Conservation (phyloP, 1,140 invertebrate species). For the Anthonomus grandis region DNA sequence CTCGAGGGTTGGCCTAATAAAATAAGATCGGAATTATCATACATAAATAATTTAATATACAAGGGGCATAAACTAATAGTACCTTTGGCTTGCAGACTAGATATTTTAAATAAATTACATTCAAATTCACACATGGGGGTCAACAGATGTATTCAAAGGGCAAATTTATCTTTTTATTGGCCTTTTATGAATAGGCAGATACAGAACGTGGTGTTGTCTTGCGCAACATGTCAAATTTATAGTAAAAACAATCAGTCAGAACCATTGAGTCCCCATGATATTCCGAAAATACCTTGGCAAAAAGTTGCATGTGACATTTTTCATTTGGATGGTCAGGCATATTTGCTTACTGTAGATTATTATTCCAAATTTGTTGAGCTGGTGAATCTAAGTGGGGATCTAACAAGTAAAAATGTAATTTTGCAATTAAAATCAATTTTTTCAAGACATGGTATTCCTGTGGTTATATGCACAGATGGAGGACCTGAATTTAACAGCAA, state of each 20-base stretch:
- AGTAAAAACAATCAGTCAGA: slow-evolving; percentile 17
- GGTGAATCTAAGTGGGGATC: slow-evolving; percentile 21
- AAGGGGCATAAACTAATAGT: neutral
- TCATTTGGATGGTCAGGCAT: slow-evolving; percentile 42
- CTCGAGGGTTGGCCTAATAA: too few species aligned
- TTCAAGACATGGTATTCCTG: too few species aligned
- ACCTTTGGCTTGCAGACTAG: slow-evolving; percentile 6
- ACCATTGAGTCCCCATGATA: slow-evolving; percentile 39
- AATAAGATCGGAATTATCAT: too few species aligned
- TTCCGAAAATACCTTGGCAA: slow-evolving; percentile 37
- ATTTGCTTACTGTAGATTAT: slow-evolving; percentile 34
- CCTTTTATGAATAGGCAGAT: slow-evolving; percentile 19
- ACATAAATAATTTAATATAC: too few species aligned
- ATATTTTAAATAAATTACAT: slow-evolving; percentile 28
- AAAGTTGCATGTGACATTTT: slow-evolving; percentile 43
- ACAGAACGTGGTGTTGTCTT: slow-evolving; percentile 1
- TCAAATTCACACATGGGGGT: slow-evolving; percentile 23
- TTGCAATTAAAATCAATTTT: slow-evolving; percentile 36
- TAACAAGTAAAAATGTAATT: slow-evolving; percentile 30
- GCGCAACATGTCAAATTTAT: neutral
- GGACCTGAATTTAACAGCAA: too few species aligned
- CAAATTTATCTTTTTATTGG: slow-evolving; percentile 24
- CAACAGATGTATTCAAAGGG: slow-evolving; percentile 17
- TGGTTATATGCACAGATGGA: too few species aligned
- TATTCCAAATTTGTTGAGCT: slow-evolving; percentile 38